Evolutionary conservation across 2,888 invertebrate species (phyloP).

Genomic region (Phaonia tiefii): DNA sequence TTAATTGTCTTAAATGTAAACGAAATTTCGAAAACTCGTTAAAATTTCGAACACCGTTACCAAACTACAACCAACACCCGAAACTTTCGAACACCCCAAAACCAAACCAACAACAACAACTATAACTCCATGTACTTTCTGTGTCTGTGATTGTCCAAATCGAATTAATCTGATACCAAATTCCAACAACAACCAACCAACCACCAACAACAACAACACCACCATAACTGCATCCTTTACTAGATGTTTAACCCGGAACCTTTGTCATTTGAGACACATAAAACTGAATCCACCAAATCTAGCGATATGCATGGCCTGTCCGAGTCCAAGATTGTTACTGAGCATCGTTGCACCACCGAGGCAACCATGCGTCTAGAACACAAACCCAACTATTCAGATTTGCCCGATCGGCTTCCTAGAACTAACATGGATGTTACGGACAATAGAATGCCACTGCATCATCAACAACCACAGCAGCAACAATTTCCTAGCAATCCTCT

Average conservation of each 20-base stretch:
- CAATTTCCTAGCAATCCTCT: slow-evolving; percentile 40
- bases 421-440: slow-evolving; percentile 70
- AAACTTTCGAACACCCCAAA: slow-evolving; percentile 25
- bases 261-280: slow-evolving; percentile 76
- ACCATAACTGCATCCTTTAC: slow-evolving; percentile 24
- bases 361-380: slow-evolving; percentile 81
- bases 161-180: background rate
- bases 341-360: slow-evolving; percentile 81
- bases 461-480: slow-evolving; percentile 47
- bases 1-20: slow-evolving; percentile 44
- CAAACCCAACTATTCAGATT: slow-evolving; percentile 77
- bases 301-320: slow-evolving; percentile 79
- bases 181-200: slow-evolving; percentile 10
- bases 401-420: slow-evolving; percentile 72
- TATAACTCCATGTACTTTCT: slow-evolving; percentile 30
- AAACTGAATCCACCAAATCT: slow-evolving; percentile 75
- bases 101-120: slow-evolving; percentile 19
- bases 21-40: slow-evolving; percentile 4
- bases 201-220: slow-evolving; percentile 30
- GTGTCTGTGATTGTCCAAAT: slow-evolving; percentile 62
- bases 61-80: slow-evolving; percentile 14
- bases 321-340: slow-evolving; percentile 80
- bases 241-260: slow-evolving; percentile 74
- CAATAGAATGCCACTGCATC: slow-evolving; percentile 62
- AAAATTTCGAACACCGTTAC: slow-evolving; percentile 3